These are phyloP conservation scores for Cetonia aurata DNA, from an alignment of 2,888 invertebrate genomes.

Conservation along the genomic window DNA sequence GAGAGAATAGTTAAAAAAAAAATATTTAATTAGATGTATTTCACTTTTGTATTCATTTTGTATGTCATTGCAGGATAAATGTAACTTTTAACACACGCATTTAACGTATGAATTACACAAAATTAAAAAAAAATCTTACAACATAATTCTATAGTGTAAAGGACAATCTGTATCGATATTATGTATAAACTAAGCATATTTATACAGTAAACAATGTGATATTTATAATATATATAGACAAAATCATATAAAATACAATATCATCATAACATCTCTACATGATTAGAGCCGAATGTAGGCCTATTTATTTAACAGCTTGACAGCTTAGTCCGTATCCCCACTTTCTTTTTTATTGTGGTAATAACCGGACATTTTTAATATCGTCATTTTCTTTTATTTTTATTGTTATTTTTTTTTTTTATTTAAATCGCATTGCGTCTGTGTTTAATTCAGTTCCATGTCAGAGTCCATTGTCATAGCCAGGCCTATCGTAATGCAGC, in stretches of 20 bases:
- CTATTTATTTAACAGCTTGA: constrained; percentile 55
- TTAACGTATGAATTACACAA: constrained; percentile 40
- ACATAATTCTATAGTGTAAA: constrained; percentile 42
- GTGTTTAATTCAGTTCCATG: constrained; percentile 60
- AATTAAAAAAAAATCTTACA: constrained; percentile 44
- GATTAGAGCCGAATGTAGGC: constrained; percentile 64
- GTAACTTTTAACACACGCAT: constrained; percentile 46
- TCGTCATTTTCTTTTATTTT: constrained; percentile 56
- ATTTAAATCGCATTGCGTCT: constrained; percentile 58
- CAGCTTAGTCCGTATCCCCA: constrained; percentile 43
- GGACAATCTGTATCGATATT: constrained; percentile 31
- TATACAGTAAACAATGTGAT: constrained; percentile 43
- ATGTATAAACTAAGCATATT: constrained; percentile 39
- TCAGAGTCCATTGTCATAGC: constrained; percentile 67
- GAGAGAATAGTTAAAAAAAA: constrained; percentile 18
- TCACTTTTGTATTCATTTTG: constrained; percentile 12
- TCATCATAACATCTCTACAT: constrained; percentile 64
- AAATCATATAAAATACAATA: constrained; percentile 49
- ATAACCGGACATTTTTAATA: constrained; percentile 58
- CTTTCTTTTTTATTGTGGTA: constrained; percentile 52
- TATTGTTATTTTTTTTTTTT: constrained; percentile 43
- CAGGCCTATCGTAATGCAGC: constrained; percentile 68
- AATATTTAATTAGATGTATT: constrained; percentile 3
- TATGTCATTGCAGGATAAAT: constrained; percentile 24
- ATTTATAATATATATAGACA: constrained; percentile 41